Conservation (phyloP, 2,888 invertebrate genomes). For the Eupithecia insigniata region DNA sequence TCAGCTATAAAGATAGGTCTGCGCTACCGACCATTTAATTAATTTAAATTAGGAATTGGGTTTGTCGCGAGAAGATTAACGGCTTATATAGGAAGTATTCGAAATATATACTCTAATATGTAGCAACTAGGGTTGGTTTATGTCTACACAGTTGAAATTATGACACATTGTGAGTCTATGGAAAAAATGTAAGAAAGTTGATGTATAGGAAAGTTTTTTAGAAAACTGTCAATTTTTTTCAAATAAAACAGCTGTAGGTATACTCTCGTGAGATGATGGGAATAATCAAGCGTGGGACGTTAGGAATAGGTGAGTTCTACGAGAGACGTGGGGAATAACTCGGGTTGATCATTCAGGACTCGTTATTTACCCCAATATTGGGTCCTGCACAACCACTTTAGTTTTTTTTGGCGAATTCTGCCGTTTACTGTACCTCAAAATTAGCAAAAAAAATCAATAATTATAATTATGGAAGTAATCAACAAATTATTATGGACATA, state of each 20-base stretch:
- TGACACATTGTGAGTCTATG: neutral
- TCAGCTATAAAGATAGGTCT: constrained; percentile 76
- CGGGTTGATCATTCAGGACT: too few relatives aligned
- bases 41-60: constrained; percentile 59
- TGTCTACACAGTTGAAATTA: neutral
- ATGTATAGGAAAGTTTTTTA: neutral
- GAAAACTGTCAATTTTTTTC: too few relatives aligned
- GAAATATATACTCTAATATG: neutral
- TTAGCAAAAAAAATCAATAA: neutral
- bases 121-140: neutral
- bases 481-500: neutral
- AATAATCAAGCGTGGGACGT: neutral
- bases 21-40: constrained; percentile 74
- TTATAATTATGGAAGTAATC: neutral
- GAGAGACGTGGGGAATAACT: neutral
- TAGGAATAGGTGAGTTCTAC: neutral
- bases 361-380: neutral
- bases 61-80: constrained; percentile 1
- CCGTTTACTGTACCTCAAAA: neutral
- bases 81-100: neutral
- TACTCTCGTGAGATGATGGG: too few relatives aligned
- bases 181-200: neutral
- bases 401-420: neutral
- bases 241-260: too few relatives aligned
- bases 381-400: neutral